Base-by-base conservation (phyloP, 1,140 invertebrate genomes). In the Teleopsis dalmanni region DNA sequence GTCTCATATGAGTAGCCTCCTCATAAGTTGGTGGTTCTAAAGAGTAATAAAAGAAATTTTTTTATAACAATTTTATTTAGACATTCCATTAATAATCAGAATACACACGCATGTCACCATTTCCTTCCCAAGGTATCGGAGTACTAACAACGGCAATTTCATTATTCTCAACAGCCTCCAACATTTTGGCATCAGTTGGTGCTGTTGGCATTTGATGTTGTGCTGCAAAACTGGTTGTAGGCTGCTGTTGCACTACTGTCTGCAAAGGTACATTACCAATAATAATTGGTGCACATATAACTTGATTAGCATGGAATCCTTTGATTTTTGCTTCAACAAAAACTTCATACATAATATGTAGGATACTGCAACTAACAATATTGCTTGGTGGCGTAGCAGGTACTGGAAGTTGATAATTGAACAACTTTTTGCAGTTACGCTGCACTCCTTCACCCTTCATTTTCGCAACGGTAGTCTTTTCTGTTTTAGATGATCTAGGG, bases 301-400 rank as follows among this genome's bases (percentile, higher is more conserved):
- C 57, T 23, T 79, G 64, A 57, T 79, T 76, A 18, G 58, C 58
- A 57, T 78, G 72, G 22, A 66, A 57, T 16, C 70, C 68, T 13
- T 59, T 57, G 25, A 72, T 60, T 51, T 60, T 65, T n/a, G 69
- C 65, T 50, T 60, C 65, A 2, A 87, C 76, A 59, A 80, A 77
- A 8, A 87, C 56, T 56, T 79, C 75, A 67, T 85, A 86, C 51
- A 79, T 77, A 40, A 85, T 69, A 62, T 84, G 81, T 45, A 87
- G 85, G 34, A 87, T 77, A 31, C 75, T 73, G 54, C 84, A 86
- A 48, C 82, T 76, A 14, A 77, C 74, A 2, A 85, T 72, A 63
- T 85, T 83, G 2, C 83, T 83, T 2, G 83, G 82, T 6, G 84
- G 83, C 52, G 84, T 65, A 1, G 83, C 75, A 0, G 84, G 83